Percentiles rank a stretch among this genome's conserved stretches.
These are phyloP conservation scores for Esox niger DNA, from an alignment of 2,113 vertebrate species.

Conservation along the genomic window DNA sequence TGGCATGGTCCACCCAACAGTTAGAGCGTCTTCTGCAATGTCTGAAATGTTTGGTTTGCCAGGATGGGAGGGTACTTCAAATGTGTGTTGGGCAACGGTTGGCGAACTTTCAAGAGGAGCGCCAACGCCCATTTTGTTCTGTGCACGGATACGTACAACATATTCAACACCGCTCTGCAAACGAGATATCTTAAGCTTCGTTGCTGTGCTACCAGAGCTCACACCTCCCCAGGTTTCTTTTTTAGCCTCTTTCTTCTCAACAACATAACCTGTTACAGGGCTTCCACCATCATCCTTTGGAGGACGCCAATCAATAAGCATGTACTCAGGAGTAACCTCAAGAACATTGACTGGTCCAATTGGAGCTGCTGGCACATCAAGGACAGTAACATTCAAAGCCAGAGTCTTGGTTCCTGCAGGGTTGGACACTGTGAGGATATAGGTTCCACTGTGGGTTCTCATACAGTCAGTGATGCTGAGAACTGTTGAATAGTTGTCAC, in stretches of 20 bases:
- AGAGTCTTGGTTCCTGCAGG: conserved; percentile 90
- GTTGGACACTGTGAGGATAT: conserved; percentile 94
- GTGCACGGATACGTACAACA: conserved; percentile 88
- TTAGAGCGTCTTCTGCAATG: conserved; percentile 87
- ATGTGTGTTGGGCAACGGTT: conserved; percentile 89
- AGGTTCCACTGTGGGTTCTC: conserved; percentile 89
- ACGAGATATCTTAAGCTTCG: conserved; percentile 84
- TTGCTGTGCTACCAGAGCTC: conserved; percentile 85
- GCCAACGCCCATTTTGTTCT: conserved; percentile 96
- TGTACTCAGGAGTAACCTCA: conserved; percentile 90
- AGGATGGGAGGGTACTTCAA: conserved; percentile 88
- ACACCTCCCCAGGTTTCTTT: conserved; percentile 96
- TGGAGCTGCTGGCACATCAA: conserved; percentile 95
- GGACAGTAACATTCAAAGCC: conserved; percentile 85
- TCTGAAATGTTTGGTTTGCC: conserved; percentile 90
- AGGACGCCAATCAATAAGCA: conserved; percentile 95
- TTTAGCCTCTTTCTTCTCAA: conserved; percentile 93
- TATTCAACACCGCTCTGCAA: conserved; percentile 93
- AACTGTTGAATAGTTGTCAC: conserved; percentile 87
- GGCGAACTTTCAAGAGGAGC: conserved; percentile 90
- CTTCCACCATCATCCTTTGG: conserved; percentile 95
- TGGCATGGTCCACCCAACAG: conserved; percentile 92
- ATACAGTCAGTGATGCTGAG: conserved; percentile 91
- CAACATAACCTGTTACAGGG: conserved; percentile 90
- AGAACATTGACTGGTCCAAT: conserved; percentile 92